phyloP scores from a whole-genome alignment of 2,113 vertebrate species.

The Phalacrocorax pelagicus region DNA sequence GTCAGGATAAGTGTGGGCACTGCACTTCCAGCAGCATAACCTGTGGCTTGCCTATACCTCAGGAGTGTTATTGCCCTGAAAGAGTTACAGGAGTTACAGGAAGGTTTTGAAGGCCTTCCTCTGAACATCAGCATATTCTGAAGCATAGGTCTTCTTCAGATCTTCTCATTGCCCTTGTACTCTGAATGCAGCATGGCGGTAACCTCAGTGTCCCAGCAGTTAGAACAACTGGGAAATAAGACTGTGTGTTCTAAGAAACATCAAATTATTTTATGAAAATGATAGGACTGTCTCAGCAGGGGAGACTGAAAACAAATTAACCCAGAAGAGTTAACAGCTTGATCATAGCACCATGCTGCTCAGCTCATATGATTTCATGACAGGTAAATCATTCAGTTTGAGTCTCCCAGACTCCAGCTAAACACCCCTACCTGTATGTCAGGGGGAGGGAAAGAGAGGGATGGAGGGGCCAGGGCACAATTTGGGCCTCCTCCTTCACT shows the following conservation, averaged over 20 bases:
- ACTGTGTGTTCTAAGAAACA: not conserved
- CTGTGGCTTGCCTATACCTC: not conserved
- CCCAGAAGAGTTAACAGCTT: not conserved
- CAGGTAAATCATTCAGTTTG: not conserved
- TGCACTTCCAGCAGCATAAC: not conserved
- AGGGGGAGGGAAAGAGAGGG: not conserved
- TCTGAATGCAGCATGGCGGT: not conserved
- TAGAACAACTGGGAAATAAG: not conserved
- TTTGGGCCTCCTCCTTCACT: not conserved
- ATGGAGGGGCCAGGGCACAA: not conserved
- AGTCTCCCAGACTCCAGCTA: not conserved
- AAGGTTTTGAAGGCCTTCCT: not conserved
- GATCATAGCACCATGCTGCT: not conserved
- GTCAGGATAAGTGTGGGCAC: not conserved
- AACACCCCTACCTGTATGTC: not conserved
- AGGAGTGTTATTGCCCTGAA: not conserved
- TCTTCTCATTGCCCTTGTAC: not conserved
- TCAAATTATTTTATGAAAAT: not conserved
- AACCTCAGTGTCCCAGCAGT: not conserved
- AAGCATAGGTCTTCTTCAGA: not conserved
- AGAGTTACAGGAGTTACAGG: not conserved
- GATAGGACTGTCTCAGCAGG: not conserved
- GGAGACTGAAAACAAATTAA: not conserved
- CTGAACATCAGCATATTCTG: not conserved
- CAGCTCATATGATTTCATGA: not conserved